phyloP scores from a whole-genome alignment of 1,140 invertebrate species.

The Goniozus legneri region DNA sequence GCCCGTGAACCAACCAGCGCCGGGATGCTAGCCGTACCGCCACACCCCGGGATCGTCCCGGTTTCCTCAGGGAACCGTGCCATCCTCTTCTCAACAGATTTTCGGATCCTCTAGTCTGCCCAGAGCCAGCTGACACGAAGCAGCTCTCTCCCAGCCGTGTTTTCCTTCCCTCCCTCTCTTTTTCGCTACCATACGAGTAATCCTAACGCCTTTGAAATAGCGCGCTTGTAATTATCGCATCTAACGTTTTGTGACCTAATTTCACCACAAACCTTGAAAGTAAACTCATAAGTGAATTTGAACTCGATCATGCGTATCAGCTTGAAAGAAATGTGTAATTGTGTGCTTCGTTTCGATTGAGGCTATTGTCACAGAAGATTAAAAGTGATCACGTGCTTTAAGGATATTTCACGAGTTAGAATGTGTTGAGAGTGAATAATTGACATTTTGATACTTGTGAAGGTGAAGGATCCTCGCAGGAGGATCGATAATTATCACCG shows the following conservation, averaged over 20 bases:
- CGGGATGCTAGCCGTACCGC: conserved; percentile 41
- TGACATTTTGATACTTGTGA: no score
- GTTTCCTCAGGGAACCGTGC: conserved; percentile 46
- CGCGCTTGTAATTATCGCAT: no score
- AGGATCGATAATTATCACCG: not conserved
- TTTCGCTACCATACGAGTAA: no score
- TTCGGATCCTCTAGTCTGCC: conserved; percentile 49
- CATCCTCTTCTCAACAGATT: conserved; percentile 52
- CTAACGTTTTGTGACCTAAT: not conserved
- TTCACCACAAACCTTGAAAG: not conserved
- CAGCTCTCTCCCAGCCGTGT: conserved; percentile 31
- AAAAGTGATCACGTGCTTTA: no score
- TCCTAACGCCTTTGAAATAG: no score
- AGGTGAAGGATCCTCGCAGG: not conserved
- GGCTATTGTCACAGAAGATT: no score
- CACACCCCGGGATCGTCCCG: conserved; percentile 50
- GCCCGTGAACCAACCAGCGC: conserved; percentile 52
- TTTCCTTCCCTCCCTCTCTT: conserved; percentile 10
- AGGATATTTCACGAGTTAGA: no score
- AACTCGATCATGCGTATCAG: not conserved
- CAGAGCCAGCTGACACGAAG: conserved; percentile 50
- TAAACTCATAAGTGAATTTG: no score
- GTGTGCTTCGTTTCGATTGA: no score
- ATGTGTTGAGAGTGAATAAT: no score
- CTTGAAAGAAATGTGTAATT: no score